Evolutionary conservation across 2,797 vertebrate species (phyloP), one percentile per base, ranked within the genome.

Genomic region (Myripristis murdjan): DNA sequence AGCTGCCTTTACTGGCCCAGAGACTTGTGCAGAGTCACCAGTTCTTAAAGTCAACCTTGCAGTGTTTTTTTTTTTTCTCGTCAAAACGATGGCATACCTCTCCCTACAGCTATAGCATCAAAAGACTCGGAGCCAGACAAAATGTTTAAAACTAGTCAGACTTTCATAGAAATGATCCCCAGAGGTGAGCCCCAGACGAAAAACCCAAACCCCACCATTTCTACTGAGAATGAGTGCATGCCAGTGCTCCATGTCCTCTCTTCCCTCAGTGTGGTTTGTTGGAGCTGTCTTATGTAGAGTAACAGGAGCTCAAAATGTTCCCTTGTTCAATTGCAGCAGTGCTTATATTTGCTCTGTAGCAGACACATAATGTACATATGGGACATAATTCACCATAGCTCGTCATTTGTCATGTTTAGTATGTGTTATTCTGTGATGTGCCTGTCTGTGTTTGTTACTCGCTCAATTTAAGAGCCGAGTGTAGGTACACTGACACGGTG

Each of bases 91-190:
- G 6, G 64, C 59, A n/a, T 31, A 69, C 35, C 53, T 65, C 69
- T 46, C 63, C 63, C 46, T 37, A 22, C 49, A 68, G 49, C 58
- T 37, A 65, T 49, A 61, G 44, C 64, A 58, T 74, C 46, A 67
- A 79, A 79, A 22, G 62, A 58, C 53, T 62, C 12, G 12, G 33
- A 71, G 67, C 23, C 51, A 54, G 62, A 73, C 64, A 77, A 66
- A 75, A 63, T 56, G 26, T 61, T 24, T 44, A 51, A 64, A 37
- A 53, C 35, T 12, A 72, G 53, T 61, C 49, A 41, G 57, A 51
- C 46, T 78, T 68, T 64, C 33, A 55, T 16, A 53, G 35, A 56
- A 75, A 31, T 15, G 51, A 74, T 41, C 77, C 4, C 28, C 16
- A 63, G 35, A 24, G 47, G 39, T 41, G 14, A 15, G 5, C 39